Evolutionary conservation across 2,888 invertebrate genomes (phyloP), one percentile per base, ranked within the genome.

Genomic region (Agelastica alni): DNA sequence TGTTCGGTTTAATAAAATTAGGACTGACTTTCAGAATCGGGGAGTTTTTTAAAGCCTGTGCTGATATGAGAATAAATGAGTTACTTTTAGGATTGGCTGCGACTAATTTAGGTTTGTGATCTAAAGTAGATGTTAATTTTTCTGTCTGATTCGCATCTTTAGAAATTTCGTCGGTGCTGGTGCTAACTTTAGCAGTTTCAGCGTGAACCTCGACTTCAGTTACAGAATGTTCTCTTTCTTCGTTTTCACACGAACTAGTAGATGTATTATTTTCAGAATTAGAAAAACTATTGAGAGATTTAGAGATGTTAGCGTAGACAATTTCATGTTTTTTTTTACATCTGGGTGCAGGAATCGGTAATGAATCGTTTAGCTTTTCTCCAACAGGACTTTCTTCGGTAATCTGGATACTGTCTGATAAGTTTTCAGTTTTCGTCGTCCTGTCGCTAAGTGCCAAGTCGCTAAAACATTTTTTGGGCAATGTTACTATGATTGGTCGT

Each of bases 351-450:
- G 85, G 85, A 41, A 83, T 73, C 9, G 80, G 81, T 78, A 73
- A 41, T 69, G 73, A 44, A 64, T 68, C 63, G 10, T 9, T 28
- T 9, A 34, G 14, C 61, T 55, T 58, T 2, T 51, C 53, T 7
- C 14, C 52, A 55, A 70, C 68, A 10, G 66, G 53, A 51, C 65
- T 69, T 46, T 76, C 70, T 72, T 85, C 85, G 57, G 82, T 83
- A 18, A 85, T 81, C 75, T 86, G 85, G 59, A 85, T 85, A 10
- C 85, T 85, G 70, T 86, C 86, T 34, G 83, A 85, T 49, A 86
- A 74, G 69, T 86, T 85, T 72, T 87, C 83, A 71, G 85, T 85
- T 56, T 76, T 76, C 1, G 73, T 67, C 58, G 72, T 70, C 75
- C 69, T 44, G 10, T 58, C 61, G 16, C 60, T 10, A 12, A 55